Evolutionary conservation across 2,113 vertebrate genomes (phyloP).

Genomic region (Pleuronectes platessa): DNA sequence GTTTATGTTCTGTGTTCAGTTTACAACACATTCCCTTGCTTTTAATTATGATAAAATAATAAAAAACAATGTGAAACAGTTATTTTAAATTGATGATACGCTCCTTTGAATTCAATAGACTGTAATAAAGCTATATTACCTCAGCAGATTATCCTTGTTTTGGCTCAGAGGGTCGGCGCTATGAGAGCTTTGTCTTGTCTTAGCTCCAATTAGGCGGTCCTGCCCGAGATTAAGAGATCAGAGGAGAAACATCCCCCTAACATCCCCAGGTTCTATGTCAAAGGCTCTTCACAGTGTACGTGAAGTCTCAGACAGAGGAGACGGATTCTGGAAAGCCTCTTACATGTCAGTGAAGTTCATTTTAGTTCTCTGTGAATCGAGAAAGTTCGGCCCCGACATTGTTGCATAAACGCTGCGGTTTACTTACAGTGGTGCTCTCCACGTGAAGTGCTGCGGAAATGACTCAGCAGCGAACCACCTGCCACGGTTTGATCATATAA

Average conservation of each 20-base stretch:
- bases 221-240: constrained; percentile 56
- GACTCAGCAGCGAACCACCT: constrained; percentile 16
- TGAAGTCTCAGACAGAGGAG: constrained; percentile 29
- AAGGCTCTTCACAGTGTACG: constrained; percentile 23
- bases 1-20: too few relatives aligned
- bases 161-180: constrained; percentile 6
- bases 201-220: constrained; percentile 49
- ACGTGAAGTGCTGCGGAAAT: too few relatives aligned
- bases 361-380: too few relatives aligned
- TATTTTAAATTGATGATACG: too few relatives aligned
- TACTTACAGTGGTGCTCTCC: neutral
- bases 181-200: constrained; percentile 47
- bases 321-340: constrained; percentile 36
- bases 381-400: too few relatives aligned
- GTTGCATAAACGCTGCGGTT: neutral
- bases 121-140: constrained; percentile 21
- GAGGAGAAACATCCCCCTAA: constrained; percentile 16
- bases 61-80: too few relatives aligned
- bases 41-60: too few relatives aligned
- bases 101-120: neutral
- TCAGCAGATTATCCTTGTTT: constrained; percentile 35
- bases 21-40: too few relatives aligned
- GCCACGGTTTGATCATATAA: constrained; percentile 25
- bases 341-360: constrained; percentile 5
- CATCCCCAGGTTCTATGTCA: constrained; percentile 38